Conservation (phyloP, 2,113 vertebrate species). For the Nesogale talazaci region DNA sequence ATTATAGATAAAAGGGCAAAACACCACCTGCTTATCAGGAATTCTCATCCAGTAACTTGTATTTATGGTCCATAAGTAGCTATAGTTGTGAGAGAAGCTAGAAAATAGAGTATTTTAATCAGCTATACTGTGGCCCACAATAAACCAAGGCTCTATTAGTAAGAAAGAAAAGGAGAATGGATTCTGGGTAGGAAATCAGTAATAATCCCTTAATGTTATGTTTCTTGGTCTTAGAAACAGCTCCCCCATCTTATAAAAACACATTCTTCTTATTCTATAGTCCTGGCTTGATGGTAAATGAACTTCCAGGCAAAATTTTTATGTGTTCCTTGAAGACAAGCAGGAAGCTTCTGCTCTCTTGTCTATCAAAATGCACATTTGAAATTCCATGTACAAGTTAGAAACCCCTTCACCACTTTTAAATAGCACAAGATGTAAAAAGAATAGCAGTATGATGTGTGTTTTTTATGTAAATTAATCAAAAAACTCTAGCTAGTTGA, state of each 20-base stretch:
- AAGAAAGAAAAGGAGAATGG: constrained; percentile 9
- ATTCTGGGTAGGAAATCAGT: background rate
- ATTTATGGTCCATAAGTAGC: background rate
- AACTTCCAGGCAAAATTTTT: background rate
- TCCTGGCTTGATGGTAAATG: background rate
- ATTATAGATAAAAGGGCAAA: background rate
- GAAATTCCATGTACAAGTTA: background rate
- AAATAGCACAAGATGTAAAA: background rate
- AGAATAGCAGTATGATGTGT: background rate
- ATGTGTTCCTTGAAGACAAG: background rate
- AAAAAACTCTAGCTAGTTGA: background rate
- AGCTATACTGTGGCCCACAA: background rate
- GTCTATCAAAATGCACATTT: background rate
- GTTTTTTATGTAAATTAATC: background rate
- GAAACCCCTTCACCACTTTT: background rate
- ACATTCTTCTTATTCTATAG: background rate
- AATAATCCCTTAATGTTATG: background rate
- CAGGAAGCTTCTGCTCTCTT: background rate
- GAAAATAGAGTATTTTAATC: background rate
- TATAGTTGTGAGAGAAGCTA: background rate
- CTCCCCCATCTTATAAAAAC: background rate
- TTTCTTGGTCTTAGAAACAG: background rate
- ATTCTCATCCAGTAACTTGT: background rate
- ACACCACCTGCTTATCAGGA: accelerated
- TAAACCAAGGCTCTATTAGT: background rate